Evolutionary conservation across 2,113 vertebrate genomes (phyloP), one percentile per base, ranked within the genome.

Genomic region (Perca fluviatilis): DNA sequence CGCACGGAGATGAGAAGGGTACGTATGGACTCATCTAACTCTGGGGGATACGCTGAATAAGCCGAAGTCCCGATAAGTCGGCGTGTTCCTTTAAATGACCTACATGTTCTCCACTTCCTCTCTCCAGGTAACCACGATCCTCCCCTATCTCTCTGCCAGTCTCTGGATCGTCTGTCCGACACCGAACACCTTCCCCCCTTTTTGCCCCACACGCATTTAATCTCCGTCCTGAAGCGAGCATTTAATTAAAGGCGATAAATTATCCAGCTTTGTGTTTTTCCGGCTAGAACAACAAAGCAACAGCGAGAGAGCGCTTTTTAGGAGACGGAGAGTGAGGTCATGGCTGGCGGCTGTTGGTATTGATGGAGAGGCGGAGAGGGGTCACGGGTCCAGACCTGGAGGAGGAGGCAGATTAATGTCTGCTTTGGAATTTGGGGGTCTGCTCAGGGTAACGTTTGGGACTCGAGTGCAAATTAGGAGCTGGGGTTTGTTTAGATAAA

Each of bases 401-500:
- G 82, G 91, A 91, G 82, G 93, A 96, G 95, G 95, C 51, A 33
- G 77, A 66, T 96, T 95, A 94, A 96, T 92, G 94, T 92, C 94
- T 94, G 74, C 89, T 77, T 2, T 79, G 86, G 84, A 92, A 95
- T 95, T 89, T 91, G 94, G 90, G 27, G 27, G 91, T 93, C 95
- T 94, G 92, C 82, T 84, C 86, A 91, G 71, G 88, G 94, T 86
- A 6, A 63, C 33, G 16, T n/a, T 76, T n/a, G 54, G 61, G 30
- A 43, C 23, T 67, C 4, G 25, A 62, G 64, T 96, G 96, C 95
- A 94, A 96, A 97, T 96, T 95, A 96, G 96, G 96, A 95, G 95
- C 33, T 83, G 51, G 87, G 87, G 83, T 92, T 88, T 89, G 95
- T 95, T 95, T 95, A 5, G 63, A 77, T 79, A 80, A 86, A 82